A percentile compares a stretch with the other conserved stretches of the same genome.
Evolutionary conservation across 2,888 invertebrate species (phyloP).

Genomic region (Hydrotaea diabolus): DNA sequence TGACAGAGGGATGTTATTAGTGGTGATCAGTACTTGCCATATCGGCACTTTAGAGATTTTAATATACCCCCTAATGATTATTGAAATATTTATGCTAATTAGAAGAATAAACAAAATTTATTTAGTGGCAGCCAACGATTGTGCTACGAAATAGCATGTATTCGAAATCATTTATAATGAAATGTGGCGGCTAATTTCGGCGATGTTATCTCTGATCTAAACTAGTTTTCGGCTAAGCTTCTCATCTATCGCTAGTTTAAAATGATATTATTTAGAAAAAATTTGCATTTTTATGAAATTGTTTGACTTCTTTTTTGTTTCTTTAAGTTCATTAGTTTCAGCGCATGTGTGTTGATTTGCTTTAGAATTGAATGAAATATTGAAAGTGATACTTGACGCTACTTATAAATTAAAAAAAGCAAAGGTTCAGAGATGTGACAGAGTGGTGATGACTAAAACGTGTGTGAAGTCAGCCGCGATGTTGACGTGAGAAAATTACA

Average conservation of each 20-base stretch:
- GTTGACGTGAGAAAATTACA: too few relatives aligned
- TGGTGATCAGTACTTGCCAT: not conserved
- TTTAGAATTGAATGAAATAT: not conserved
- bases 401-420: too few relatives aligned
- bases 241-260: not conserved
- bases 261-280: not conserved
- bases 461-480: too few relatives aligned
- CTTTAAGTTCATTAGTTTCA: not conserved
- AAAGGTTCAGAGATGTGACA: too few relatives aligned
- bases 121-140: not conserved
- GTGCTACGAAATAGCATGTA: not conserved
- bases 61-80: not conserved
- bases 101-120: constrained; percentile 43
- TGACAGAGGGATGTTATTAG: not conserved
- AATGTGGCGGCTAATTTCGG: not conserved
- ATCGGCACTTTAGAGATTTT: not conserved
- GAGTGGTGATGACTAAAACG: too few relatives aligned
- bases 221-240: not conserved
- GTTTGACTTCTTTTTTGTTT: not conserved
- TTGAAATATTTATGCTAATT: constrained; percentile 35
- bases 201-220: not conserved
- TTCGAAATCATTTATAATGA: constrained; percentile 21
- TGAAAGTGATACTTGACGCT: not conserved
- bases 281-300: constrained; percentile 21
- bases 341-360: not conserved